Evolutionary conservation across 2,888 invertebrate genomes (phyloP).

Genomic region (Cinara cedri): DNA sequence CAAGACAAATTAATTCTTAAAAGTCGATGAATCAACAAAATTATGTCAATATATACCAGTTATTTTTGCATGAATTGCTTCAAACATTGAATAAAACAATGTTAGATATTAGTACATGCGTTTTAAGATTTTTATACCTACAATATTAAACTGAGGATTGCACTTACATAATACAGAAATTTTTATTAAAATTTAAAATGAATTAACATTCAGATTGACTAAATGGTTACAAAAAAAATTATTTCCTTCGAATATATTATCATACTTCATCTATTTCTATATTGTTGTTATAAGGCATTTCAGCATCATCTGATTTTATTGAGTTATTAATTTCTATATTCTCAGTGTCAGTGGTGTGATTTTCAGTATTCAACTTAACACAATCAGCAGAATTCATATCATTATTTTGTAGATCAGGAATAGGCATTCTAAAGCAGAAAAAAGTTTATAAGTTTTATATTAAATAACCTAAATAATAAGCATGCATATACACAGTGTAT

Average conservation of each 20-base stretch:
- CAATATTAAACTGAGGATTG: no score
- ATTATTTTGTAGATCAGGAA: constrained; percentile 5
- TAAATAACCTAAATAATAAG: background rate
- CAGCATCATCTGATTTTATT: constrained; percentile 11
- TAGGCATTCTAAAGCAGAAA: background rate
- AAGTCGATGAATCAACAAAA: background rate
- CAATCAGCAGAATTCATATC: background rate
- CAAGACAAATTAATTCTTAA: background rate
- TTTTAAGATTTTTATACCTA: background rate
- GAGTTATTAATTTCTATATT: constrained; percentile 10
- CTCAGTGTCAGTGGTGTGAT: constrained; percentile 13
- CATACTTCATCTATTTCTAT: constrained; percentile 36
- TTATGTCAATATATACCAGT: no score
- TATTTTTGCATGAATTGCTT: constrained; percentile 1
- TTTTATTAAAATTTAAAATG: background rate
- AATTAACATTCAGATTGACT: background rate
- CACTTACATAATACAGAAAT: no score
- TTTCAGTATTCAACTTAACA: constrained; percentile 23
- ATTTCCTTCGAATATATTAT: no score
- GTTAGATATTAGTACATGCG: constrained; percentile 36
- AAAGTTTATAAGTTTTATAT: background rate
- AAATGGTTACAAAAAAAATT: no score
- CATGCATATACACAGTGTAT: no score
- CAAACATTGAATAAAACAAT: background rate
- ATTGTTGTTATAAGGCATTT: constrained; percentile 20